Evolutionary conservation across 2,113 vertebrate genomes (phyloP), one percentile per base, ranked within the genome.

Genomic region (Edolisoma coerulescens): DNA sequence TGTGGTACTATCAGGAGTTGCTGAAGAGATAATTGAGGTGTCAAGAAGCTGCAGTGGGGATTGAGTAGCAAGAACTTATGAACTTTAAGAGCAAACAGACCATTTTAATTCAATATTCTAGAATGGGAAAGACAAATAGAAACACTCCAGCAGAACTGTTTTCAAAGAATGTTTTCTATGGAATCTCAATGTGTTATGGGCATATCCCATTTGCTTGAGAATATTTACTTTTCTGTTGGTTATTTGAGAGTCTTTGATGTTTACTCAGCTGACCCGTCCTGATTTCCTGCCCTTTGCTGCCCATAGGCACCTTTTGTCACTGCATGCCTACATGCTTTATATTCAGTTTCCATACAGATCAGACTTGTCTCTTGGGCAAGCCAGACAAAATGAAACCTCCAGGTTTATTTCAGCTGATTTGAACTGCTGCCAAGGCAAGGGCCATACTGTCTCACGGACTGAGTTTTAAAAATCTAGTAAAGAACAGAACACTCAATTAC

Each of bases 261-360:
- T 94, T 96, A 87, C 83, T 94, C 92, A 94, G 89, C 87, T 95
- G 95, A 93, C 57, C 57, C 90, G 85, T 87, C 83, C 74, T 53
- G 63, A 77, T 95, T 95, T 87, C 70, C 91, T 91, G 63, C 87
- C 64, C 87, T 95, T 75, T 90, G 76, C 68, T 95, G 84, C 90
- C 90, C 1, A 0, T 75, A 94, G 89, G 89, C 92, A 96, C 67
- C 86, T 96, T 91, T 60, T 52, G 79, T 80, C 83, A 59, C 88
- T 45, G 59, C 76, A 74, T 57, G 78, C 49, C 75, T 93, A 70
- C 74, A 60, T 42, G 69, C 21, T 87, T 93, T 76, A 74, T 61
- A 87, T 41, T 83, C 86, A 63, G 53, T n/a, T 64, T 84, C 90
- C 28, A 20, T 19, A 52, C 1, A 4, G 75, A 82, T 74, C 70